phyloP scores from a whole-genome alignment of 2,113 vertebrate genomes.

The Etheostoma spectabile region DNA sequence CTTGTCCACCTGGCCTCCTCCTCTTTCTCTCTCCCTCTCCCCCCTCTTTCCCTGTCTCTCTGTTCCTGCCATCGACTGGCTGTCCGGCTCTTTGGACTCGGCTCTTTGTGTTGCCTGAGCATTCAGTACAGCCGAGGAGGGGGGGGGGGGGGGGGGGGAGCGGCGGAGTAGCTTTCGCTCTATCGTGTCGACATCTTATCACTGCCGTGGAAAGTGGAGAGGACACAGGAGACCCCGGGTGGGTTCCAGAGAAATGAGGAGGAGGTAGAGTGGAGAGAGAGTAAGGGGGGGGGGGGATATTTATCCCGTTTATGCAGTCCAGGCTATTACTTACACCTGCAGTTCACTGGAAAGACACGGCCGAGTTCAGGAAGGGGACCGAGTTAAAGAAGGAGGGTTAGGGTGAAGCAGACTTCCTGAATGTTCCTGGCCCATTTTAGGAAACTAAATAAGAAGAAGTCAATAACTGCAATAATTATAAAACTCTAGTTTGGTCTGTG shows the following conservation, averaged over 20 bases:
- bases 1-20: constrained; percentile 65
- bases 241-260: constrained; percentile 72
- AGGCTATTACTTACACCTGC: constrained; percentile 85
- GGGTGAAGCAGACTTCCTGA: not conserved
- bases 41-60: constrained; percentile 5
- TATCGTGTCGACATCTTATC: constrained; percentile 93
- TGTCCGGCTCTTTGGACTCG: constrained; percentile 40
- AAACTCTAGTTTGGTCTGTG: not conserved
- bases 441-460: not conserved
- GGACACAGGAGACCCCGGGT: constrained; percentile 85
- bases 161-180: constrained; percentile 91
- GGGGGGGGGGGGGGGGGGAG: constrained; percentile 65
- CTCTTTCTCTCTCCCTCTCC: constrained; percentile 19
- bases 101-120: constrained; percentile 87
- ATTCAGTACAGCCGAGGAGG: constrained; percentile 80
- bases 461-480: not conserved
- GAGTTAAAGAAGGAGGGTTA: not conserved
- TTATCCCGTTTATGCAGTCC: constrained; percentile 70
- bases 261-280: no score
- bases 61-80: constrained; percentile 51
- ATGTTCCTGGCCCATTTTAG: not conserved
- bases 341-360: constrained; percentile 70
- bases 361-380: constrained; percentile 48
- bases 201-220: constrained; percentile 86
- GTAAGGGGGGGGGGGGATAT: constrained; percentile 39